Evolutionary conservation across 1,140 invertebrate genomes (phyloP), one percentile per base, ranked within the genome.

Genomic region (Brachionus manjavacas): DNA sequence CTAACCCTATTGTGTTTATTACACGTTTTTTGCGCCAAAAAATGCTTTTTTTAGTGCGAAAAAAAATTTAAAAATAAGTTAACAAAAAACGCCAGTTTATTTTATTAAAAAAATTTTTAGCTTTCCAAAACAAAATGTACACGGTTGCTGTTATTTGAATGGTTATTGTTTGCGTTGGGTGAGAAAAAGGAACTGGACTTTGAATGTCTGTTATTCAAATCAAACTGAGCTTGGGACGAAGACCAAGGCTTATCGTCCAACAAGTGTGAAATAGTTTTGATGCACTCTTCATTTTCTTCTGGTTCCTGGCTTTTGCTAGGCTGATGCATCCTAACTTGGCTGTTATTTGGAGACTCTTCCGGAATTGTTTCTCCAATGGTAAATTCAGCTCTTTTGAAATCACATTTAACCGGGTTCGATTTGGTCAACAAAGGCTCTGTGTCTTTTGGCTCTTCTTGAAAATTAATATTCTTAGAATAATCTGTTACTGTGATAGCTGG

Each of bases 241-340:
- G 72, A 76, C 72, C 72, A 76, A 14, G 72, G 72, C n/a, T 76
- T 76, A 31, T 76, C 72, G 43, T 76, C 72, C 25, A 76, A 52
- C 11, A 76, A 76, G 49, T 76, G 72, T 12, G 72, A 76, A 23
- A 76, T 76, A 25, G 41, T 76, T 14, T 76, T 76, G 7, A 76
- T 76, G 14, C 72, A 76, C 16, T 76, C 72, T 28, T 76, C 41
- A 76, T 76, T 76, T 23, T 74, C 70, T 7, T 76, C 72, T 28
- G 25, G 16, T 3, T 49, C 25, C n/a, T 14, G 23, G 8, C 6
- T 9, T 12, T 76, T 76, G 6, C 14, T 20, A 0, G 3, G 12
- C 20, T 20, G 9, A 25, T 23, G 0, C 20, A 76, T 76, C 25
- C 25, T 49, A n/a, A 49, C 72, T 31, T 76, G 72, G 20, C 72